A percentile compares a stretch with the other conserved stretches of the same genome.
These are phyloP conservation scores for Sylvilagus floridanus DNA, from an alignment of 2,797 vertebrate genomes.

Conservation along the genomic window DNA sequence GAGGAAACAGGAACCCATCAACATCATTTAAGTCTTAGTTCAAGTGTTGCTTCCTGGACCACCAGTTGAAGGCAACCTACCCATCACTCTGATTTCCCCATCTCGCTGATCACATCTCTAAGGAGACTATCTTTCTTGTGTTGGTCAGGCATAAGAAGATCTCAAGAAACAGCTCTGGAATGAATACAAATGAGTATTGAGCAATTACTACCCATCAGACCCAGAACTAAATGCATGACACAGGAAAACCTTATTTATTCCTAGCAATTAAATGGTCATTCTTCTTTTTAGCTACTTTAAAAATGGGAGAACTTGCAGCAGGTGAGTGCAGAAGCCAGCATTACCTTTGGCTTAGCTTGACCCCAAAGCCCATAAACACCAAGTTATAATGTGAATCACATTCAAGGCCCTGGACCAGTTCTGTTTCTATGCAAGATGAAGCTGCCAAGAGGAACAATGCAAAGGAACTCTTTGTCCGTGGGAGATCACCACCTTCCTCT, in stretches of 20 bases:
- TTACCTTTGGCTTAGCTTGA: neutral
- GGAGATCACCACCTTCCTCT: neutral
- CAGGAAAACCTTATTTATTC: constrained; percentile 18
- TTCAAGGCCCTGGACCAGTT: neutral
- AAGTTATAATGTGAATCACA: neutral
- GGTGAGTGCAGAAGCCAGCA: neutral
- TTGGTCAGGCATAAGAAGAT: neutral
- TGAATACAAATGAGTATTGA: constrained; percentile 1
- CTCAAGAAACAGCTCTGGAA: constrained; percentile 21
- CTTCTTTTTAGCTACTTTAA: neutral
- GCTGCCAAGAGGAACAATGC: neutral
- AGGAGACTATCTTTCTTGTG: neutral
- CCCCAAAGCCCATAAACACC: neutral
- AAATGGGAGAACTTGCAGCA: neutral
- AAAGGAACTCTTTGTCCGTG: neutral
- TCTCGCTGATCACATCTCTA: neutral
- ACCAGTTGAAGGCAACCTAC: neutral
- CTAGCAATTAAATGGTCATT: neutral
- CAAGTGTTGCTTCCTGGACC: neutral
- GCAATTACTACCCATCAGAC: neutral
- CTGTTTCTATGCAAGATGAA: neutral
- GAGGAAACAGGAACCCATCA: neutral
- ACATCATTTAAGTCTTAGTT: neutral
- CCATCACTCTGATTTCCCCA: neutral
- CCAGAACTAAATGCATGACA: neutral